Base-by-base conservation (phyloP, 2,797 vertebrate species). In the Melanotaenia parkinsoni region DNA sequence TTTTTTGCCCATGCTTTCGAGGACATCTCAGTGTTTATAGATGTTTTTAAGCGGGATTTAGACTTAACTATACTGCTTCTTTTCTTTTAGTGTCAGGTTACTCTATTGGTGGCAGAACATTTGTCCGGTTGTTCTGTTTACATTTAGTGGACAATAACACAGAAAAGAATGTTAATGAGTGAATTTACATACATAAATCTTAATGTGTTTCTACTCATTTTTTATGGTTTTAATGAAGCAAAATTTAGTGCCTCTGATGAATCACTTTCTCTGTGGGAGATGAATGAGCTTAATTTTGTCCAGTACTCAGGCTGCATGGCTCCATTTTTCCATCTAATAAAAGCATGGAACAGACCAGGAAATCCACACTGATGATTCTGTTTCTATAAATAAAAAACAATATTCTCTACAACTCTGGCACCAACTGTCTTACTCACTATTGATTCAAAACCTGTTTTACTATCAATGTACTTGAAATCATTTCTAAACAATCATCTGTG, bases 241-340 rank as follows among this genome's bases (percentile, higher is more conserved):
- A 56, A 80, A 13, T 88, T 76, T 80, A 64, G 68, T 76, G 76
- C 72, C 86, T 86, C 76, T 61, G 67, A 76, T 79, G 74, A 63
- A 58, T 80, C 61, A 57, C 66, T 77, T 84, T 70, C 76, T 86
- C 77, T 61, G 71, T 63, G 45, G 53, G 72, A 89, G 86, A 92
- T 90, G 76, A 89, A 93, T 88, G 72, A 63, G 38, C 77, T 87
- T 91, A 74, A 92, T 92, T 90, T 89, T 79, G 76, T 82, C 70
- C 66, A 71, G 63, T 59, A 60, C 60, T 74, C 64, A 58, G 76
- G 62, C 69, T 70, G 67, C 75, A 66, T 74, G 58, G 28, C 75
- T 77, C 64, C 53, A 59, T 43, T 12, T 62, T 22, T 28, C 69
- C 18, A 38, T 5, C 66, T n/a, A 77, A 72, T 28, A 67, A 80